Evolutionary conservation across 2,797 vertebrate species (phyloP).

Genomic region (Ispidina picta): DNA sequence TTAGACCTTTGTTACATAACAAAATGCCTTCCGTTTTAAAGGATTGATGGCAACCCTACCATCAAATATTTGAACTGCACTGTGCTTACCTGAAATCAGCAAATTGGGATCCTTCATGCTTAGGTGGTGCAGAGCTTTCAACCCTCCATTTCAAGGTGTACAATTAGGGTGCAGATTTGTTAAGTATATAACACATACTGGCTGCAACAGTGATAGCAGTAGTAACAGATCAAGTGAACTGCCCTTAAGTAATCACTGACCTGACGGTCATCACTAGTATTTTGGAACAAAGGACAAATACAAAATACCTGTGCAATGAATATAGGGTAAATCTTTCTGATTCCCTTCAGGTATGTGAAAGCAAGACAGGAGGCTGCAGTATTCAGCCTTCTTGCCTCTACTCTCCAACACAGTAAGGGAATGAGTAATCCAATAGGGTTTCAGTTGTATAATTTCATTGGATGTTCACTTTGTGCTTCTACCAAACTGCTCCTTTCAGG

Average conservation of each 20-base stretch:
- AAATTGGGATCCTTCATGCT: neutral
- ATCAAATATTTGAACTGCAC: neutral
- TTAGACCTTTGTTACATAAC: neutral
- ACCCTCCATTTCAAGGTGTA: neutral
- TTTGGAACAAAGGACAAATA: neutral
- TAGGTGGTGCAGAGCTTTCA: neutral
- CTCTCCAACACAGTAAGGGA: neutral
- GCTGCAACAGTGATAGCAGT: neutral
- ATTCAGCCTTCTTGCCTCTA: neutral
- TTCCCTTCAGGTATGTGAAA: neutral
- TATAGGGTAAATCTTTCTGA: neutral
- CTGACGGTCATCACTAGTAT: neutral
- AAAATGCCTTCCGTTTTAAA: neutral
- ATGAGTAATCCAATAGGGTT: neutral
- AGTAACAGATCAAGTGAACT: neutral
- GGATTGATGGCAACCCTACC: neutral
- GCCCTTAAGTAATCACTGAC: neutral
- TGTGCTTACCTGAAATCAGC: neutral
- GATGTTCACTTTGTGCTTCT: neutral
- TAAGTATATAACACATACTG: neutral
- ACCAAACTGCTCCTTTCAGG: neutral
- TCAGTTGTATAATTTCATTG: neutral
- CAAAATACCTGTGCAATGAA: neutral
- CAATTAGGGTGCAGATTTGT: neutral
- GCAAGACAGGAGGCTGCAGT: neutral